Evolutionary conservation across 2,113 vertebrate genomes (phyloP).

Genomic region (Oncorhynchus masou): DNA sequence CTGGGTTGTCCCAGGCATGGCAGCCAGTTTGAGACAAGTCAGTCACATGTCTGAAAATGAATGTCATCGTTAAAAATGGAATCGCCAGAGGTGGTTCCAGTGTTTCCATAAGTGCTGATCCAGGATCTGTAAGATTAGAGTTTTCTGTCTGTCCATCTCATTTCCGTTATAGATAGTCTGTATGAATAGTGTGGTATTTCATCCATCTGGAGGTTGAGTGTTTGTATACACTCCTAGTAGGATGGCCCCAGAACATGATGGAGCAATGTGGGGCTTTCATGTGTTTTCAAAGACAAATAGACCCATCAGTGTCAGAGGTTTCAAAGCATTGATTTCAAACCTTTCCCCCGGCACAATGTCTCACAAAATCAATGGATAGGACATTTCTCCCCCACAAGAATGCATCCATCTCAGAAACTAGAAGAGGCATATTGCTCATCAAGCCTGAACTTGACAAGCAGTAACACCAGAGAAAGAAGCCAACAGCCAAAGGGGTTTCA

Average conservation of each 20-base stretch:
- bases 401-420: conserved; percentile 32
- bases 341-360: conserved; percentile 35
- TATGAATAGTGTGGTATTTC: background rate
- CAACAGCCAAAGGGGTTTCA: conserved; percentile 26
- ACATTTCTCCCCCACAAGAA: conserved; percentile 50
- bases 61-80: conserved; percentile 56
- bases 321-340: conserved; percentile 43
- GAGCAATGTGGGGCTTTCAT: conserved; percentile 28
- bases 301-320: conserved; percentile 51
- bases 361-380: conserved; percentile 27
- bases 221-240: conserved; percentile 15
- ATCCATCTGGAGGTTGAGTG: background rate
- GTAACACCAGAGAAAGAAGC: conserved; percentile 17
- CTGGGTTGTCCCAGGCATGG: conserved; percentile 50
- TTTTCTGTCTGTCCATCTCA: background rate
- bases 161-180: background rate
- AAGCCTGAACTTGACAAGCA: conserved; percentile 51
- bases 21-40: conserved; percentile 45
- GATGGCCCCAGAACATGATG: conserved; percentile 28
- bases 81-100: conserved; percentile 34
- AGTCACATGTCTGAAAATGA: conserved; percentile 54
- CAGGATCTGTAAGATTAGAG: background rate
- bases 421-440: conserved; percentile 50
- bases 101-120: background rate
- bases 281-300: conserved; percentile 22